Evolutionary conservation across 2,888 invertebrate genomes (phyloP), one percentile per base, ranked within the genome.

Genomic region (Tipula unca): DNA sequence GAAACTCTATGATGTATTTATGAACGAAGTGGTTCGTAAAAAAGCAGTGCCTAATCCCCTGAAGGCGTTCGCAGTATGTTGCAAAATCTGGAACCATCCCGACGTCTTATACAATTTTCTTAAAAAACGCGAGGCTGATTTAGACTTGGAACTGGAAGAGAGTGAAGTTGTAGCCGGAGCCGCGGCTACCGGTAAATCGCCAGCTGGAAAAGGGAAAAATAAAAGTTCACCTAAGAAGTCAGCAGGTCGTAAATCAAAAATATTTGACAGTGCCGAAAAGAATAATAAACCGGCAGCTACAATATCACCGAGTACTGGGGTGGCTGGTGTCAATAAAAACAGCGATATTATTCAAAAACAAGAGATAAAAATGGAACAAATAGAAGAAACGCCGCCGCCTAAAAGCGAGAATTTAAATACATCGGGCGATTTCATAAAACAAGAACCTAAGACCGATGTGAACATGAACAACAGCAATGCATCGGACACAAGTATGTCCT

Each of bases 1-100:
- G 14, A 94, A 95, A 88, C 92, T 99, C 1, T 99, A 99, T 89
- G 96, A 96, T 87, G 94, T 95, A 10, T 98, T 98, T 89, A 98
- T 98, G 96, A 96, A 97, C 90, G 96, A 96, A 89, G 96, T 97
- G 0, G 96, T 97, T 0, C 93, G 96, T 29, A 95, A 95, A 20
- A 95, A 96, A 85, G 94, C 95, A 14, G 96, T 97, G 86, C 96
- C 97, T 35, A 99, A 99, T 92, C 99, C 99, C 0, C 92, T 99
- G 86, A 98, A 98, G 91, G 98, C 99, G 1, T 99, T 99, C 91
- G 98, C 99, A 25, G 98, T 99, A 86, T 99, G 99, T 90, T 99
- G 98, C 90, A 99, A 99, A 93, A 97, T 98, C 88, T 98, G 98
- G 98, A 98, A 98, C 90, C 98, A 98, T 91, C 97, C 98, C 0